These are phyloP conservation scores for Aleadryas rufinucha DNA, from an alignment of 2,113 vertebrate genomes.

Conservation along the genomic window DNA sequence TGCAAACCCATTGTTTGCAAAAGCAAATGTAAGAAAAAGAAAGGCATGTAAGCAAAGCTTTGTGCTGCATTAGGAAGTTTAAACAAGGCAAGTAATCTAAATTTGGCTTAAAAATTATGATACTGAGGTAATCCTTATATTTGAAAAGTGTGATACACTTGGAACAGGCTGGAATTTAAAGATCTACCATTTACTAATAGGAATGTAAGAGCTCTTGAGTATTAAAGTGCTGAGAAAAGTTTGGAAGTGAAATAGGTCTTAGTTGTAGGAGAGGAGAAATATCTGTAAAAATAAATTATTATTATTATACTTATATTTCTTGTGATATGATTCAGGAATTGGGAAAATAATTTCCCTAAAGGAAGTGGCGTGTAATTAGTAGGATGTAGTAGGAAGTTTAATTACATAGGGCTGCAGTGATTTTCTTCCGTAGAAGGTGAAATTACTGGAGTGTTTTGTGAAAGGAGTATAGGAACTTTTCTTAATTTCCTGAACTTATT, in stretches of 20 bases:
- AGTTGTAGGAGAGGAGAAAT: not conserved
- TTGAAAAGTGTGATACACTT: not conserved
- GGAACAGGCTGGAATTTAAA: not conserved
- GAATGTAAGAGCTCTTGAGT: not conserved
- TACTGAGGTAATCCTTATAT: not conserved
- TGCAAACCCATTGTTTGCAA: not conserved
- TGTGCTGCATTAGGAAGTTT: not conserved
- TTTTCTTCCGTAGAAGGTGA: not conserved
- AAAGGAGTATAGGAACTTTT: not conserved
- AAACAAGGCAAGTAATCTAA: not conserved
- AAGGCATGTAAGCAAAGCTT: not conserved
- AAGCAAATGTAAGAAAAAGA: not conserved
- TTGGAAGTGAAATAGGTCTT: not conserved
- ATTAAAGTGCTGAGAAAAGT: not conserved
- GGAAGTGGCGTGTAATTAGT: not conserved
- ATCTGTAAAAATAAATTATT: not conserved
- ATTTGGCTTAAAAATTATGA: not conserved
- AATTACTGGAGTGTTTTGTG: not conserved
- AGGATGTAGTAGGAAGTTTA: not conserved
- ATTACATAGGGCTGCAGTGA: not conserved
- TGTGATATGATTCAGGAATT: not conserved
- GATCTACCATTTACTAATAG: not conserved
- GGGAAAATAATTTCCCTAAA: constrained; percentile 23
- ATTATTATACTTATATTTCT: not conserved
- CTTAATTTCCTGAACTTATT: not conserved